phyloP scores from a whole-genome alignment of 2,113 vertebrate genomes.

The Edolisoma coerulescens region DNA sequence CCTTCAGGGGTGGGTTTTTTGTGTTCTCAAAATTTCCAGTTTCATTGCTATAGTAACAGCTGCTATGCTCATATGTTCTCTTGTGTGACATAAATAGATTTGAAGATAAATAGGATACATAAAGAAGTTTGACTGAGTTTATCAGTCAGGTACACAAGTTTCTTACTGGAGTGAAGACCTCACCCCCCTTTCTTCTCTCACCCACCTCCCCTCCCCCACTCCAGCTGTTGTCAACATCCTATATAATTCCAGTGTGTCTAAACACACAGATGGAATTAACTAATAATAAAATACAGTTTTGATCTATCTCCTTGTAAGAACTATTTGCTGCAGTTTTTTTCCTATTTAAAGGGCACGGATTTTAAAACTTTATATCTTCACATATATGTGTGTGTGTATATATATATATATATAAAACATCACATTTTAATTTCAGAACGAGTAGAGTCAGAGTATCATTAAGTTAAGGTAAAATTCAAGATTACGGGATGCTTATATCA shows the following conservation, averaged over 20 bases:
- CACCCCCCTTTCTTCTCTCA: background rate
- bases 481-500: fast-evolving
- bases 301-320: background rate
- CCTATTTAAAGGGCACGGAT: background rate
- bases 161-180: background rate
- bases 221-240: background rate
- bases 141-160: slow-evolving; percentile 39
- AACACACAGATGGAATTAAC: background rate
- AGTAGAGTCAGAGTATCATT: background rate
- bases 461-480: background rate
- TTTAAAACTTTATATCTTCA: background rate
- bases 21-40: slow-evolving; percentile 57
- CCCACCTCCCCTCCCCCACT: background rate
- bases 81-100: slow-evolving; percentile 67
- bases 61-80: slow-evolving; percentile 65
- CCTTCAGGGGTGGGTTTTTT: slow-evolving; percentile 45
- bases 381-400: no score
- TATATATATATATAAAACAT: background rate
- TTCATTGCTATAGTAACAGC: slow-evolving; percentile 72
- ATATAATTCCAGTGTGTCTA: background rate
- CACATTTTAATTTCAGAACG: background rate
- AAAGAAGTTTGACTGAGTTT: background rate
- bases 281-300: background rate
- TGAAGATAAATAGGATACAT: slow-evolving; percentile 60
- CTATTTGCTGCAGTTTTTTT: background rate